These are phyloP conservation scores for Cantharis rufa DNA, from an alignment of 2,888 invertebrate species.

Conservation along the genomic window DNA sequence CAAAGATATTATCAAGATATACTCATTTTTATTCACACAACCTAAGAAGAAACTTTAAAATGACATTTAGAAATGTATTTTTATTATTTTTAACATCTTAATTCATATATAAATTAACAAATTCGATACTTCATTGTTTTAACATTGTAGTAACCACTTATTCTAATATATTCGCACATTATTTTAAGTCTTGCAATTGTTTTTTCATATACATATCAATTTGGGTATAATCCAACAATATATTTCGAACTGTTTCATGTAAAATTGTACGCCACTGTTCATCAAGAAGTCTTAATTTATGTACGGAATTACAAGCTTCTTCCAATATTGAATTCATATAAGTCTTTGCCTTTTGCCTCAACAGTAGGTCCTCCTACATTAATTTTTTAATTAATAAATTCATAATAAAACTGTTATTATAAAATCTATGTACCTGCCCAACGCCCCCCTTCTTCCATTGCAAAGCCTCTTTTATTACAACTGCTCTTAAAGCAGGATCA, in stretches of 20 bases:
- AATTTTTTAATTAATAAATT: constrained; percentile 27
- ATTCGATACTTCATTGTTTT: constrained; percentile 1
- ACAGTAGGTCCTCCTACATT: constrained; percentile 70
- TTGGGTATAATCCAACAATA: constrained; percentile 78
- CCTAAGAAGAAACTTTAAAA: background rate
- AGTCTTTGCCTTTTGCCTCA: constrained; percentile 75
- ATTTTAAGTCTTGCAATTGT: constrained; percentile 61
- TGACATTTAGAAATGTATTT: background rate
- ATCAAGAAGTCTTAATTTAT: constrained; percentile 75
- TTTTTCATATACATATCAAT: constrained; percentile 79
- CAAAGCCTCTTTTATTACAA: constrained; percentile 84
- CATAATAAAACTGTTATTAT: background rate
- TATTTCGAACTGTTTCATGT: constrained; percentile 76
- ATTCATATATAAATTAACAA: background rate
- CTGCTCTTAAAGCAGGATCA: constrained; percentile 77
- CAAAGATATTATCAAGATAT: too few relatives aligned
- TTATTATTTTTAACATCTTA: background rate
- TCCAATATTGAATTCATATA: constrained; percentile 73
- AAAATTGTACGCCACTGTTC: constrained; percentile 78
- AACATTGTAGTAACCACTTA: constrained; percentile 22
- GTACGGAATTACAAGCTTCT: constrained; percentile 75
- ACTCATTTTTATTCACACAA: too few relatives aligned
- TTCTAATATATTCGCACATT: constrained; percentile 23
- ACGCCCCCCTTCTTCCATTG: constrained; percentile 73
- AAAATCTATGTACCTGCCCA: constrained; percentile 52